phyloP scores from a whole-genome alignment of 1,140 invertebrate genomes.

The Luehdorfia chinensis region DNA sequence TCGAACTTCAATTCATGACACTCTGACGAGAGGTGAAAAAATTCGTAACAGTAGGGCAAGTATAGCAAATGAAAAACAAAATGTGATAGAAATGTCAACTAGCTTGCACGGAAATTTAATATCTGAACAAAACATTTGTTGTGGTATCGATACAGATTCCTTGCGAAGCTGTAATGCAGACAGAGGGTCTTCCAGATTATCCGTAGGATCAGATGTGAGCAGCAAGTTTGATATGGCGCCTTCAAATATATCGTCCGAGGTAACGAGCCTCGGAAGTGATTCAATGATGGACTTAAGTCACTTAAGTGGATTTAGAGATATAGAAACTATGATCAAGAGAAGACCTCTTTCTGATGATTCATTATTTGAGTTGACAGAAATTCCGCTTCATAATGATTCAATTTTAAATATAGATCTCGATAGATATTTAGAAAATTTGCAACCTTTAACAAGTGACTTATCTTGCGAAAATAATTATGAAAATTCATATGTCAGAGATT shows the following conservation, averaged over 20 bases:
- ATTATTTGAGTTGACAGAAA: conserved; percentile 80
- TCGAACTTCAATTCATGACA: conserved; percentile 74
- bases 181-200: conserved; percentile 69
- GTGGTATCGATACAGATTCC: conserved; percentile 67
- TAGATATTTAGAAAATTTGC: conserved; percentile 81
- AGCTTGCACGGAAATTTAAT: conserved; percentile 53
- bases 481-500: conserved; percentile 15
- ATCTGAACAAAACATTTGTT: conserved; percentile 56
- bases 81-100: conserved; percentile 33
- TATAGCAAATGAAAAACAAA: conserved; percentile 56
- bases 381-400: conserved; percentile 77
- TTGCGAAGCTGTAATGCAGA: conserved; percentile 71
- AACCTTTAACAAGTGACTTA: conserved; percentile 56
- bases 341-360: conserved; percentile 84
- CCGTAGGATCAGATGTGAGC: conserved; percentile 70
- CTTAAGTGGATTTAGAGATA: conserved; percentile 62
- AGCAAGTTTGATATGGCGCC: conserved; percentile 70
- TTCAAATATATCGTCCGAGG: conserved; percentile 61
- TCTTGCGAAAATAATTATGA: conserved; percentile 17
- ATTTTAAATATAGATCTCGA: conserved; percentile 79
- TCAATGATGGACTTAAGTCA: conserved; percentile 76
- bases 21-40: conserved; percentile 73
- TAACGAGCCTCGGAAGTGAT: conserved; percentile 59
- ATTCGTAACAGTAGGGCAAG: conserved; percentile 67
- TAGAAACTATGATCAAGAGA: conserved; percentile 82